phyloP scores from a whole-genome alignment of 2,113 vertebrate genomes.

The Lepisosteus oculatus region DNA sequence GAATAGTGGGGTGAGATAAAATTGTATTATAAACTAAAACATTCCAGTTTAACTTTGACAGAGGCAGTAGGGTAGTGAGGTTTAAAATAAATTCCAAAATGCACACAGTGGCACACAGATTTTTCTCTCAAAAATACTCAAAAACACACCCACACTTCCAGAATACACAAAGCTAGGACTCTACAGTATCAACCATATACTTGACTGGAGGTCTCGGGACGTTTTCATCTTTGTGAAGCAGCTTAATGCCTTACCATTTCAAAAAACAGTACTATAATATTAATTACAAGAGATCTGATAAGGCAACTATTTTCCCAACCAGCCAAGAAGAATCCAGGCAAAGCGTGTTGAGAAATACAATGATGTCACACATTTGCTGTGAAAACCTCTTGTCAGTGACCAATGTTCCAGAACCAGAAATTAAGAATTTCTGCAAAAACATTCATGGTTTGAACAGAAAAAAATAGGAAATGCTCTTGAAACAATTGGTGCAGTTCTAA shows the following conservation, averaged over 20 bases:
- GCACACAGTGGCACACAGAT: conserved; percentile 22
- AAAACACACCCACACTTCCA: neutral
- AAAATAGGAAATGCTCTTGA: neutral
- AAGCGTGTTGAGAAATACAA: conserved; percentile 41
- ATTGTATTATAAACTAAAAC: conserved; percentile 25
- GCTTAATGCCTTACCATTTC: neutral
- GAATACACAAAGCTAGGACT: no score
- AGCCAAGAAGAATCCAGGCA: conserved; percentile 31
- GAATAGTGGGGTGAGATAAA: conserved; percentile 20
- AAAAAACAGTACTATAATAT: neutral
- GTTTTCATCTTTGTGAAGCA: neutral
- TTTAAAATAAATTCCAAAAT: conserved; percentile 3
- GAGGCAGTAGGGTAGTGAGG: conserved; percentile 9
- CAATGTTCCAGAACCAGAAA: conserved; percentile 28
- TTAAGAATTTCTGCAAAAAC: conserved; percentile 37
- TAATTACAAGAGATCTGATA: conserved; percentile 20
- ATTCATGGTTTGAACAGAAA: conserved; percentile 15
- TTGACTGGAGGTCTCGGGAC: neutral
- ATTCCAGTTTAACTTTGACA: conserved; percentile 35
- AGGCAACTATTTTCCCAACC: conserved; percentile 25
- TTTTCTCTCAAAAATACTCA: conserved; percentile 1
- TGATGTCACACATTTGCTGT: conserved; percentile 55
- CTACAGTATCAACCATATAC: conserved; percentile 3
- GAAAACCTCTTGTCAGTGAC: conserved; percentile 43
- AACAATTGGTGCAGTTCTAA: conserved; percentile 15